phyloP scores from a whole-genome alignment of 2,113 vertebrate species.

The Anolis carolinensis region DNA sequence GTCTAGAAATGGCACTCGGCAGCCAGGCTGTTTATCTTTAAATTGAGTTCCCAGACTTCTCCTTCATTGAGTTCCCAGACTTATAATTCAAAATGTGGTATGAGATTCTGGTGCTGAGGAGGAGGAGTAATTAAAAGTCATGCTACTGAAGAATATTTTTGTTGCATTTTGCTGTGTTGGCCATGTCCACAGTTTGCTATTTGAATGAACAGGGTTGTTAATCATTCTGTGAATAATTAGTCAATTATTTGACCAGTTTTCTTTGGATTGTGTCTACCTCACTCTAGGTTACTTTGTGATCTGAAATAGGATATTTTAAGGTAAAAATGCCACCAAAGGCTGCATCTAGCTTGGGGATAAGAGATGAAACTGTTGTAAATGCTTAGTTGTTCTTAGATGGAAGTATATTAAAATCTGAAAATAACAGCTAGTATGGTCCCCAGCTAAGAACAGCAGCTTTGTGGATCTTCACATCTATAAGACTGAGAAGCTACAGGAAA shows the following conservation, averaged over 20 bases:
- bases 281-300: slow-evolving; percentile 12
- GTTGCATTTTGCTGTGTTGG: slow-evolving; percentile 17
- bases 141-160: background rate
- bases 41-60: background rate
- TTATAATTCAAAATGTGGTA: background rate
- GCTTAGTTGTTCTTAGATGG: slow-evolving; percentile 40
- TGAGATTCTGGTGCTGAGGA: background rate
- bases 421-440: slow-evolving; percentile 32
- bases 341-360: background rate
- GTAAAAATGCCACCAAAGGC: slow-evolving; percentile 37
- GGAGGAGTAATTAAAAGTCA: background rate
- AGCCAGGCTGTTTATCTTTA: background rate
- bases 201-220: slow-evolving; percentile 12
- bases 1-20: background rate
- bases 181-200: background rate
- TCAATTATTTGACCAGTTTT: slow-evolving; percentile 26
- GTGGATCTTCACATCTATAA: background rate
- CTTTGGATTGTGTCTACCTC: slow-evolving; percentile 25
- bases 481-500: background rate
- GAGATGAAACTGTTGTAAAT: slow-evolving; percentile 35
- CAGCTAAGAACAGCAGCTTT: slow-evolving; percentile 29
- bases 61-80: background rate
- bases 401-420: slow-evolving; percentile 45
- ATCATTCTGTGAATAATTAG: slow-evolving; percentile 1
- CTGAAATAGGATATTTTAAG: slow-evolving; percentile 30